phyloP scores from a whole-genome alignment of 2,888 invertebrate genomes.

The Oligia latruncula region DNA sequence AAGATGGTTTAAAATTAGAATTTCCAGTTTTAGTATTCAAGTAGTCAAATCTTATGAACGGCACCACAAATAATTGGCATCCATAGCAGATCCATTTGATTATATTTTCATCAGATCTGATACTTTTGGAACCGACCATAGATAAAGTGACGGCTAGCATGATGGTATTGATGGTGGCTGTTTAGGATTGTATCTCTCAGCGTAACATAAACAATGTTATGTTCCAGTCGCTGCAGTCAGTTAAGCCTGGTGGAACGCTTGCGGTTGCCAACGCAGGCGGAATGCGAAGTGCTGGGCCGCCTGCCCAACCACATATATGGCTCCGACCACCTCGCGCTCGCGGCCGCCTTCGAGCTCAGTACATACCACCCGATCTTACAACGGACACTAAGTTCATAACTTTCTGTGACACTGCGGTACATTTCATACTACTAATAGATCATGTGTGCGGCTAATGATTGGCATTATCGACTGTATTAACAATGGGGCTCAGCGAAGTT shows the following conservation, averaged over 20 bases:
- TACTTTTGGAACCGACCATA: neutral
- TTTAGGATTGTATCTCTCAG: neutral
- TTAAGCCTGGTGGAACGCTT: constrained; percentile 91
- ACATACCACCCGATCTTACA: constrained; percentile 66
- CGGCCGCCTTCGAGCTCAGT: constrained; percentile 92
- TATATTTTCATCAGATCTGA: neutral
- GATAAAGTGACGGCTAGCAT: neutral
- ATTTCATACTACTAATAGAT: neutral
- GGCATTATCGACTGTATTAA: neutral
- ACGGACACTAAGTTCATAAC: constrained; percentile 3
- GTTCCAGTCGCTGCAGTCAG: constrained; percentile 76
- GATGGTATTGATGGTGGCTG: too few relatives aligned
- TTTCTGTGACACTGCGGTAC: constrained; percentile 8
- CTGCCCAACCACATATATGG: constrained; percentile 94
- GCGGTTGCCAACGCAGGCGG: constrained; percentile 91
- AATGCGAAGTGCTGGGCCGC: constrained; percentile 88
- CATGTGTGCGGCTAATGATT: neutral
- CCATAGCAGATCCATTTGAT: neutral
- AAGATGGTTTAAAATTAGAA: neutral
- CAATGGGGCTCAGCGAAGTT: neutral
- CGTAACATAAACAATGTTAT: neutral
- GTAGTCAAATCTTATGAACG: neutral
- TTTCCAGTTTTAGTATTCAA: neutral
- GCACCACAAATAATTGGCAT: neutral
- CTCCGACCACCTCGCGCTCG: constrained; percentile 96